Conservation (phyloP, 2,797 vertebrate genomes). For the Capromys pilorides region DNA sequence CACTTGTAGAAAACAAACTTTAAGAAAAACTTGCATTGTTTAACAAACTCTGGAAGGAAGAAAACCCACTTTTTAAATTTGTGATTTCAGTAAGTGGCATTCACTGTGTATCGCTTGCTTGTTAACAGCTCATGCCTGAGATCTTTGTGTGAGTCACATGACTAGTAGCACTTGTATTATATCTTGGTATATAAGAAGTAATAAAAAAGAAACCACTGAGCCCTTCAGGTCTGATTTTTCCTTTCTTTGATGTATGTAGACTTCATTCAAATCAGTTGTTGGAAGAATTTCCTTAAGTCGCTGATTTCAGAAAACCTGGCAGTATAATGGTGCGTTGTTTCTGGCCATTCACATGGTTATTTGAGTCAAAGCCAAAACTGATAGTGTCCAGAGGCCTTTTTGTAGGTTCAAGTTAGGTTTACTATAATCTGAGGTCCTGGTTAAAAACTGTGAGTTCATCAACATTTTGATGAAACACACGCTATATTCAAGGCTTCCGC, state of each 20-base stretch:
- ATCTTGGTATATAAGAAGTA: conserved; percentile 41
- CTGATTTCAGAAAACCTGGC: conserved; percentile 63
- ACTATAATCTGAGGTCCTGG: not conserved
- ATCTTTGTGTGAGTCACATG: not conserved
- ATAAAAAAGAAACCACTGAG: conserved; percentile 27
- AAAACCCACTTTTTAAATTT: conserved; percentile 26
- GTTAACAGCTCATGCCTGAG: not conserved
- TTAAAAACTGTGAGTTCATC: conserved; percentile 59
- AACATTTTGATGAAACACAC: conserved; percentile 46
- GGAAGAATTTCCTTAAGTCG: conserved; percentile 56
- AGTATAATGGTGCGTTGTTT: conserved; percentile 70
- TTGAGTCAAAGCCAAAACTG: conserved; percentile 76
- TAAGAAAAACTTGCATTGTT: conserved; percentile 43
- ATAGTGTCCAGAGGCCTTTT: conserved; percentile 62
- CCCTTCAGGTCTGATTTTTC: conserved; percentile 55
- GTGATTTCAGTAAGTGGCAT: not conserved
- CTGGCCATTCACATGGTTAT: conserved; percentile 66
- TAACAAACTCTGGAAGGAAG: not conserved
- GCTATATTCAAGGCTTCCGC: not conserved
- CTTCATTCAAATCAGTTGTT: conserved; percentile 70
- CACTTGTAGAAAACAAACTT: not conserved
- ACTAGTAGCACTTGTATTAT: not conserved
- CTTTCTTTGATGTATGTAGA: conserved; percentile 68
- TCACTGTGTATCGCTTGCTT: conserved; percentile 41
- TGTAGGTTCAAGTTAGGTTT: conserved; percentile 65